phyloP scores from a whole-genome alignment of 2,888 invertebrate genomes.

The Sphecodes monilicornis region DNA sequence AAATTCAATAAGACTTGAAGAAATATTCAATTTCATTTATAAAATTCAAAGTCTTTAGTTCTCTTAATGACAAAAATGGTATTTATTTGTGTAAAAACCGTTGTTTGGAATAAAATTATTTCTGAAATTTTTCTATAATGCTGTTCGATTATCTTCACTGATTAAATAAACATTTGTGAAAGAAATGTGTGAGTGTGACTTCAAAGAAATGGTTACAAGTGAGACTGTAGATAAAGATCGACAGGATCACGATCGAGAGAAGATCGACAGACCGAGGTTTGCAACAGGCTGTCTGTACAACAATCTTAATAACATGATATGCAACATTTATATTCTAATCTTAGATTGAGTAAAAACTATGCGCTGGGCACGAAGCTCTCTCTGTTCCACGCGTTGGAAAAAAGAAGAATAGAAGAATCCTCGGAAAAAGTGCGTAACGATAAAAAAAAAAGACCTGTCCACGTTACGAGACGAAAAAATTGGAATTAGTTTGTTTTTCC shows the following conservation, averaged over 20 bases:
- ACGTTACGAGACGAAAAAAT: conserved; percentile 55
- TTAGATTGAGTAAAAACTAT: conserved; percentile 82
- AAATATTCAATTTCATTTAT: background rate
- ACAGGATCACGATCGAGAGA: conserved; percentile 9
- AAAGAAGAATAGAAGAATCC: conserved; percentile 69
- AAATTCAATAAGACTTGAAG: background rate
- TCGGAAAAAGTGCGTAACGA: conserved; percentile 79
- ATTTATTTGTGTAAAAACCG: background rate
- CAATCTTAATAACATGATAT: conserved; percentile 84
- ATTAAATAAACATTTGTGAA: background rate
- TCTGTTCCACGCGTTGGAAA: conserved; percentile 73
- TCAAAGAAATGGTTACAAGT: conserved; percentile 12
- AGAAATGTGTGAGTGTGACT: background rate
- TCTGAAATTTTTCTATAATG: background rate
- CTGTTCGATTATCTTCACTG: background rate
- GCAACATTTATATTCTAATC: conserved; percentile 84
- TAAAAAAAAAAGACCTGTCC: conserved; percentile 79
- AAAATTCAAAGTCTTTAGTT: background rate
- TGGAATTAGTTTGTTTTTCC: conserved; percentile 35
- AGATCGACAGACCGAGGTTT: conserved; percentile 73
- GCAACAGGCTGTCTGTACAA: conserved; percentile 83
- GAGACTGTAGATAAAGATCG: conserved; percentile 2
- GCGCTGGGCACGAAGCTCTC: conserved; percentile 81
- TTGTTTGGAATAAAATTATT: background rate
- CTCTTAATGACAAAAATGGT: background rate